These are phyloP conservation scores for Orthonyx spaldingii DNA, from an alignment of 2,113 vertebrate genomes.

Conservation along the genomic window DNA sequence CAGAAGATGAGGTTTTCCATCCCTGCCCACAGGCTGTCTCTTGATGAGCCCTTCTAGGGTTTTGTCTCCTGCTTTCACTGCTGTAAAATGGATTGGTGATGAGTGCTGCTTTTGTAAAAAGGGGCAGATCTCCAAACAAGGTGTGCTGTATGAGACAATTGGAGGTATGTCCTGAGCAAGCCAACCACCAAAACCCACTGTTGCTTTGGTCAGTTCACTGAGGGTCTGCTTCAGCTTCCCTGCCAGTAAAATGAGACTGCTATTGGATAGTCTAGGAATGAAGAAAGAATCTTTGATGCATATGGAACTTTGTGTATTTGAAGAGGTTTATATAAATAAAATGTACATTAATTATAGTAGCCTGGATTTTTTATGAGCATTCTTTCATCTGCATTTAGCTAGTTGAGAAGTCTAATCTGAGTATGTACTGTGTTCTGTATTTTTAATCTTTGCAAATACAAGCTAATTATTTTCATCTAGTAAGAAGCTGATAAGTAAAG, in stretches of 20 bases:
- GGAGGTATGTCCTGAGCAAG: neutral
- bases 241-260: neutral
- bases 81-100: neutral
- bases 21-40: neutral
- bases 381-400: neutral
- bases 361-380: neutral
- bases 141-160: neutral
- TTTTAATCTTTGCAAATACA: neutral
- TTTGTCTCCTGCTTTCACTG: neutral
- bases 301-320: neutral
- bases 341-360: neutral
- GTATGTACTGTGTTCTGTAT: neutral
- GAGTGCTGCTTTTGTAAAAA: neutral
- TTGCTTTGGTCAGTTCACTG: neutral
- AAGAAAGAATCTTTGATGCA: neutral
- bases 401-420: neutral
- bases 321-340: neutral
- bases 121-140: neutral
- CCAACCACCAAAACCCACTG: neutral
- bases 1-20: neutral
- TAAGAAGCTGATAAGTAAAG: neutral
- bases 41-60: neutral
- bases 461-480: neutral
- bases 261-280: neutral
- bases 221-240: neutral